phyloP scores from a whole-genome alignment of 2,888 invertebrate genomes.

The Diadegma fenestrale region DNA sequence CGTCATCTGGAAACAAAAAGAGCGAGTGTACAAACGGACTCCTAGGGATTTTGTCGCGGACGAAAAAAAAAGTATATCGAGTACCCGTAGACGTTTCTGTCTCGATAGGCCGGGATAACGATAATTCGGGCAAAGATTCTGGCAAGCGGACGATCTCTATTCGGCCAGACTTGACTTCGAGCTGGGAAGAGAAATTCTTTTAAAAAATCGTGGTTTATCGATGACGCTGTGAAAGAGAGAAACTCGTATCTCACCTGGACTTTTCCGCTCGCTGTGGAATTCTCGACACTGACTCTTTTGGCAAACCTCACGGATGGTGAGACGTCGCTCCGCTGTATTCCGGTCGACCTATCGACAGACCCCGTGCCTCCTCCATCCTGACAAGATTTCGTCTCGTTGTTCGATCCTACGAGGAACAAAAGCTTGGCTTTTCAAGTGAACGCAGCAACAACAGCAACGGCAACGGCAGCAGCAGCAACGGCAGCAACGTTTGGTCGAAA shows the following conservation, averaged over 20 bases:
- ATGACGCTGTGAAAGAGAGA: background rate
- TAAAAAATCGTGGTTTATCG: background rate
- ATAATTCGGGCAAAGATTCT: slow-evolving; percentile 37
- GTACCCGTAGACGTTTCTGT: slow-evolving; percentile 37
- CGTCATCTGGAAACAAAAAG: slow-evolving; percentile 68
- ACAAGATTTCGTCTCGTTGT: slow-evolving; percentile 77
- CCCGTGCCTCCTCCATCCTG: slow-evolving; percentile 71
- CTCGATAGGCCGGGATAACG: slow-evolving; percentile 9
- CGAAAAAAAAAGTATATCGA: background rate
- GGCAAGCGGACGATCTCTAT: background rate
- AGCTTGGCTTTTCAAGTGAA: slow-evolving; percentile 23
- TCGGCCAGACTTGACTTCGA: slow-evolving; percentile 31
- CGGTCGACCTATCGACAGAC: slow-evolving; percentile 73
- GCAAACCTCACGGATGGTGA: slow-evolving; percentile 81
- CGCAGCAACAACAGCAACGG: background rate
- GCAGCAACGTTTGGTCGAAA: background rate
- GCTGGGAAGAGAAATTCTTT: slow-evolving; percentile 8
- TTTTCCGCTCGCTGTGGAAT: slow-evolving; percentile 39
- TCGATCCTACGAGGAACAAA: slow-evolving; percentile 70
- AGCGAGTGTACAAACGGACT: slow-evolving; percentile 3
- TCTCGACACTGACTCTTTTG: slow-evolving; percentile 81
- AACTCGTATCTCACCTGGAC: slow-evolving; percentile 56
- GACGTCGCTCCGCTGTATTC: slow-evolving; percentile 72
- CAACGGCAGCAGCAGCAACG: background rate
- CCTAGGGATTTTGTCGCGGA: background rate